Evolutionary conservation across 2,888 invertebrate genomes (phyloP).

Genomic region (Chrysodeixis includens): DNA sequence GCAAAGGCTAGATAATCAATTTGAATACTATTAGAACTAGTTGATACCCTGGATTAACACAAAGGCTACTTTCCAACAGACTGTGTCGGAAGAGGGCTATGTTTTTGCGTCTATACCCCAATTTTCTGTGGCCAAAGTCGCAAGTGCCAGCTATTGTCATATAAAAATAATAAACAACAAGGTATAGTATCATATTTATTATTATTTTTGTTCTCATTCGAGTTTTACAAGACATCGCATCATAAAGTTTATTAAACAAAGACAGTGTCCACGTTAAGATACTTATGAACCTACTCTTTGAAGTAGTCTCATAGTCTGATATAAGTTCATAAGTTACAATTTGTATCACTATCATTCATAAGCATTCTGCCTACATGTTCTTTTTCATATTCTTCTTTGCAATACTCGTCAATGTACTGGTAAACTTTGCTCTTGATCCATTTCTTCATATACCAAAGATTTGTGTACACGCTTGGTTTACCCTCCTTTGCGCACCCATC

Average conservation of each 20-base stretch:
- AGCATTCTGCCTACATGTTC: fast-evolving
- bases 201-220: constrained; percentile 65
- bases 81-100: no score
- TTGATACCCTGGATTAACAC: no score
- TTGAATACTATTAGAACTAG: no score
- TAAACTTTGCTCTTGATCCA: constrained; percentile 71
- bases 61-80: no score
- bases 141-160: no score
- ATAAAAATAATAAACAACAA: no score
- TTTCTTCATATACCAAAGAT: constrained; percentile 69
- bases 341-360: neutral
- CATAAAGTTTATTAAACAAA: constrained; percentile 60
- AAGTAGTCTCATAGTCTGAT: no score
- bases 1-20: no score
- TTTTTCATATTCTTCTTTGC: constrained; percentile 18
- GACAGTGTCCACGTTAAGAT: constrained; percentile 55
- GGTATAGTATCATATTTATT: neutral
- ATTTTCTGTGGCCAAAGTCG: no score
- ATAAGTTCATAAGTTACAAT: no score
- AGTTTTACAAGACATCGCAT: constrained; percentile 69
- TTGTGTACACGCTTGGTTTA: constrained; percentile 79
- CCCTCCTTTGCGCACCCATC: constrained; percentile 75
- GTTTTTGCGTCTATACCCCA: no score
- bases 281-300: neutral
- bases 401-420: constrained; percentile 57